Base-by-base conservation (phyloP, 2,888 invertebrate genomes). In the Drosophila stalkeri region DNA sequence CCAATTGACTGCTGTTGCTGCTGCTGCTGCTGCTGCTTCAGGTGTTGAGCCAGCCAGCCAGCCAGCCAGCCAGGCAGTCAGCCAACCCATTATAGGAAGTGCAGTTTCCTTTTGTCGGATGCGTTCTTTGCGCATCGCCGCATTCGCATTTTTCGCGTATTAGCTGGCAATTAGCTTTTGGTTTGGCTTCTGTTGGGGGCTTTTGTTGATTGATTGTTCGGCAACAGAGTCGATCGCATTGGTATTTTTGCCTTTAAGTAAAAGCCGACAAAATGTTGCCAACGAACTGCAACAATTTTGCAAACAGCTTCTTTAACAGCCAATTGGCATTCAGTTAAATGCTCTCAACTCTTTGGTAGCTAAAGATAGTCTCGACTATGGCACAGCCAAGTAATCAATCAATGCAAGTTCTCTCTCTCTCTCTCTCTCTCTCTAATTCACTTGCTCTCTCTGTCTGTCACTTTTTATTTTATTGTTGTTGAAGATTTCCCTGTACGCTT, bases 141-240 rank as follows among this genome's bases (percentile, higher is more conserved):
- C 68, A 46, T 54, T 72, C 65, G 73, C 71, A 88, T 88, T 82
- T 75, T 79, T 77, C 64, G 70, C 82, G 72, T 67, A 66, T 88
- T 88, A 83, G 83, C 76, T 44, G 47, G 81, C 75, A 86, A 84
- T 88, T 84, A 72, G 78, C 78, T 54, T 39, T 54, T 39, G 68
- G 62, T 73, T 68, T 65, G 68, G 62, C 56, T 56, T 59, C 62
- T 51, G 47, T 14, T 61, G 69, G 69, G 68, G 70, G 77, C 69
- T 68, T 59, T 71, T 67, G 71, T 23, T 39, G 81, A 88, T 89
- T 83, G 84, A 84, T 81, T 88, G 66, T 63, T 63, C 33, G 62
- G 63, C 60, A 31, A 65, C 49, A 43, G 39, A 16, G 70, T 75
- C 71, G 70, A 72, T 77, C 72, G 59, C 49, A 64, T 59, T 65